A percentile compares a stretch with the other conserved stretches of the same genome.
Conservation (phyloP, 2,797 vertebrate species). For the Florisuga fusca region DNA sequence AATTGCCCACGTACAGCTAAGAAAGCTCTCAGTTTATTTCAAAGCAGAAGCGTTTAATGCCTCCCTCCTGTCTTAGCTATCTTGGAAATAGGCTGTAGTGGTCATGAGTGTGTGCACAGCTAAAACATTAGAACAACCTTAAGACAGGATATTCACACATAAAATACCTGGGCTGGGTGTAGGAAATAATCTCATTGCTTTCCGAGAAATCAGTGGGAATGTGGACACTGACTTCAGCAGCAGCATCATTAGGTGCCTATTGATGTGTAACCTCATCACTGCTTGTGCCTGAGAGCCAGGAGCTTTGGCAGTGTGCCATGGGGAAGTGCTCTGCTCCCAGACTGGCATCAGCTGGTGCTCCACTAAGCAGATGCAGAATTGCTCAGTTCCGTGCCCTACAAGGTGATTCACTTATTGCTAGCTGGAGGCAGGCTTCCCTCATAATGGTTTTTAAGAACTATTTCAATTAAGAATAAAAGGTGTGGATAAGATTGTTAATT, state of each 20-base stretch:
- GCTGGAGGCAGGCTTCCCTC: not conserved
- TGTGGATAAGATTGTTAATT: not conserved
- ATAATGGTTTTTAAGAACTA: not conserved
- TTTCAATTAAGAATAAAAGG: not conserved
- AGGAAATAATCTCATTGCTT: not conserved
- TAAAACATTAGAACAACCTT: not conserved
- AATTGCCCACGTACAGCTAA: not conserved
- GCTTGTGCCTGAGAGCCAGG: not conserved
- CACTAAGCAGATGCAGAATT: not conserved
- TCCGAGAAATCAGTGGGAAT: not conserved
- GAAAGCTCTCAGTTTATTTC: not conserved
- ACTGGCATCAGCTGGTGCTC: accelerated
- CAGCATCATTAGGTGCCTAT: not conserved
- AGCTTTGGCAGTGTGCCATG: not conserved
- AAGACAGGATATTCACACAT: not conserved
- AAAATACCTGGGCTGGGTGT: not conserved
- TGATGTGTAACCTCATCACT: accelerated
- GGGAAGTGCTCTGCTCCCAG: not conserved
- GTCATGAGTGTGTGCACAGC: not conserved
- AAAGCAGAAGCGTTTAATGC: not conserved
- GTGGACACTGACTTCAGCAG: not conserved
- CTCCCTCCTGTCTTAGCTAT: not conserved
- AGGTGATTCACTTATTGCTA: not conserved
- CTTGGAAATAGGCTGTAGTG: not conserved
- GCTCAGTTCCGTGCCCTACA: accelerated